Evolutionary conservation across 1,140 invertebrate genomes (phyloP).

Genomic region (Eurosta solidaginis): DNA sequence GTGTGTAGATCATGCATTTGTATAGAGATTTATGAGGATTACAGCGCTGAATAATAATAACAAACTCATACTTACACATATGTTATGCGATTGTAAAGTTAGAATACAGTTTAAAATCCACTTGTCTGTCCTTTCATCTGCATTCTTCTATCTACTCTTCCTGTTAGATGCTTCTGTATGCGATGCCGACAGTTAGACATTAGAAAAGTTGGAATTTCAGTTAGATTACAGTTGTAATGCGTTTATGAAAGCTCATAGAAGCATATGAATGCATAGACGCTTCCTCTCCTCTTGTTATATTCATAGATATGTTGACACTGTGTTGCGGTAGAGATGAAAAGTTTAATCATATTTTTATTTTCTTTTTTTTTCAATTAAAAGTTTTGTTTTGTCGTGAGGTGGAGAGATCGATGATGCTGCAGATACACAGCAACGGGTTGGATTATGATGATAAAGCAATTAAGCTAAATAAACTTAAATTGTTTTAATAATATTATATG

Average conservation of each 20-base stretch:
- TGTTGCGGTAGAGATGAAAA: neutral
- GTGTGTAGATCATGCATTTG: neutral
- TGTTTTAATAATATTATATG: too few species aligned
- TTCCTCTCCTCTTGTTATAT: neutral
- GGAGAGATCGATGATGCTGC: neutral
- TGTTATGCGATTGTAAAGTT: neutral
- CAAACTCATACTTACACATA: neutral
- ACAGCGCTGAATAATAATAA: neutral
- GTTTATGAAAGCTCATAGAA: neutral
- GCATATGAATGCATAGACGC: neutral
- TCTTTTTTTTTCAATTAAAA: constrained; percentile 18
- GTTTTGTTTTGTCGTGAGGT: neutral
- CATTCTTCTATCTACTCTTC: neutral
- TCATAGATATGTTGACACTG: neutral
- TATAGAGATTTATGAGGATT: neutral
- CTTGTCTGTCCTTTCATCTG: neutral
- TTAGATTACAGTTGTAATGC: constrained; percentile 23
- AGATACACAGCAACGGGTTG: neutral
- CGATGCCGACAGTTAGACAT: neutral
- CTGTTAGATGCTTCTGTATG: neutral
- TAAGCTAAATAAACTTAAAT: too few species aligned
- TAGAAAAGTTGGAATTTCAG: neutral
- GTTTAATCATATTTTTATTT: too few species aligned
- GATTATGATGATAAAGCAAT: neutral
- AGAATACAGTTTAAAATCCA: neutral